A percentile compares a stretch with the other conserved stretches of the same genome.
Conservation (phyloP, 2,888 invertebrate species). For the Embidobia sp. region DNA sequence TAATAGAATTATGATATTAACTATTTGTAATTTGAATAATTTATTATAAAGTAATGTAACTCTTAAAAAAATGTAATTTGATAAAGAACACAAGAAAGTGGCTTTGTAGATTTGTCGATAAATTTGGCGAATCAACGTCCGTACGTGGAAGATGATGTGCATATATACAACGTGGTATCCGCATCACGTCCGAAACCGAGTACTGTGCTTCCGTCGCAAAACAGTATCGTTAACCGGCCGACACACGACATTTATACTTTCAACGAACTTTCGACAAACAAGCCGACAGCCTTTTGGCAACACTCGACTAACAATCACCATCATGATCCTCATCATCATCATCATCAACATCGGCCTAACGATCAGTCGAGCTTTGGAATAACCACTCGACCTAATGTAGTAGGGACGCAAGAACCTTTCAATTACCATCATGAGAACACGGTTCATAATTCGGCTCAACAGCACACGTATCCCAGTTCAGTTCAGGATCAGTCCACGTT, state of each 20-base stretch:
- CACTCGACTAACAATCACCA: slow-evolving; percentile 48
- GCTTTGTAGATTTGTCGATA: slow-evolving; percentile 75
- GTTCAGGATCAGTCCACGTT: slow-evolving; percentile 74
- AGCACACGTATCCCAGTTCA: slow-evolving; percentile 74
- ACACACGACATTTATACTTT: slow-evolving; percentile 55
- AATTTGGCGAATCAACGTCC: slow-evolving; percentile 78
- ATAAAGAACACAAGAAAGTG: too few relatives aligned
- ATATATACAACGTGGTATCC: slow-evolving; percentile 74
- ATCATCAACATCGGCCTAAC: slow-evolving; percentile 68
- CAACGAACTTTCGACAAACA: slow-evolving; percentile 51
- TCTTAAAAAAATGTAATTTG: too few relatives aligned
- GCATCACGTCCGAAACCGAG: slow-evolving; percentile 82
- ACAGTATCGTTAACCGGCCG: slow-evolving; percentile 73
- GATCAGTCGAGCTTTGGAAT: slow-evolving; percentile 58
- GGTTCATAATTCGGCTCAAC: slow-evolving; percentile 78
- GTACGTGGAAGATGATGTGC: slow-evolving; percentile 82
- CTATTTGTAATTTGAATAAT: too few relatives aligned
- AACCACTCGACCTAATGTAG: slow-evolving; percentile 60
- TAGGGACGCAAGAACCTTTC: slow-evolving; percentile 62
- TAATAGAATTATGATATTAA: too few relatives aligned
- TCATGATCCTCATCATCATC: slow-evolving; percentile 29
- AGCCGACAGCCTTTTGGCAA: slow-evolving; percentile 55
- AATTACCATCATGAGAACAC: slow-evolving; percentile 74
- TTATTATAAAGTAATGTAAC: too few relatives aligned
- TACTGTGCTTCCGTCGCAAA: slow-evolving; percentile 73